phyloP scores from a whole-genome alignment of 2,797 vertebrate genomes.

The Streptopelia turtur region DNA sequence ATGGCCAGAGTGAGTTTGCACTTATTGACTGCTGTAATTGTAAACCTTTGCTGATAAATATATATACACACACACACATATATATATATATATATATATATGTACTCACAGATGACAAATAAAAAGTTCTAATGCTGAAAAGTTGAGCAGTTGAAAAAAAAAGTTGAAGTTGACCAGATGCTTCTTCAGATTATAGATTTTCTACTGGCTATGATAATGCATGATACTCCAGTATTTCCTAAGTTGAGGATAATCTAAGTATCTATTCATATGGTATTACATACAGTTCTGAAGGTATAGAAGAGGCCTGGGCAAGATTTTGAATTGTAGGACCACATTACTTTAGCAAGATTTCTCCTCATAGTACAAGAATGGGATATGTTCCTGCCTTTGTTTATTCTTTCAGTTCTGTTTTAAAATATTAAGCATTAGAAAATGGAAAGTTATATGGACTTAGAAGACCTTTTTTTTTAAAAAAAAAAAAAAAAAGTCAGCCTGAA shows the following conservation, averaged over 20 bases:
- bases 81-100: too few relatives aligned
- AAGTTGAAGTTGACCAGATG: background rate
- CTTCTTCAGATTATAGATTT: background rate
- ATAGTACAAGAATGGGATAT: background rate
- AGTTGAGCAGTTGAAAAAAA: background rate
- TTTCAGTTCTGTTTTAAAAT: background rate
- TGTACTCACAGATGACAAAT: background rate
- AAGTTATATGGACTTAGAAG: background rate
- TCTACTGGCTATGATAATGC: background rate
- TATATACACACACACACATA: too few relatives aligned
- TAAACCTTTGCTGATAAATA: background rate
- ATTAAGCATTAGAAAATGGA: background rate
- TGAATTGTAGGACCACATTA: background rate
- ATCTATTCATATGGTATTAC: background rate
- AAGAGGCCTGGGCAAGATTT: background rate
- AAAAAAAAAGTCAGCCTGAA: background rate
- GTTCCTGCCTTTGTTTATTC: background rate
- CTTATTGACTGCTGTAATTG: background rate
- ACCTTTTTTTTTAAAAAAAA: background rate
- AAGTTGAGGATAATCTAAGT: fast-evolving
- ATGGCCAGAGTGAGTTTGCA: background rate
- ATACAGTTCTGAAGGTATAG: background rate
- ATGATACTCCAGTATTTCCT: background rate
- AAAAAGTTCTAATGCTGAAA: background rate
- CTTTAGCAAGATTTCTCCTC: background rate